These are phyloP conservation scores for Oeneis ivallda DNA, from an alignment of 2,888 invertebrate genomes.

Conservation along the genomic window DNA sequence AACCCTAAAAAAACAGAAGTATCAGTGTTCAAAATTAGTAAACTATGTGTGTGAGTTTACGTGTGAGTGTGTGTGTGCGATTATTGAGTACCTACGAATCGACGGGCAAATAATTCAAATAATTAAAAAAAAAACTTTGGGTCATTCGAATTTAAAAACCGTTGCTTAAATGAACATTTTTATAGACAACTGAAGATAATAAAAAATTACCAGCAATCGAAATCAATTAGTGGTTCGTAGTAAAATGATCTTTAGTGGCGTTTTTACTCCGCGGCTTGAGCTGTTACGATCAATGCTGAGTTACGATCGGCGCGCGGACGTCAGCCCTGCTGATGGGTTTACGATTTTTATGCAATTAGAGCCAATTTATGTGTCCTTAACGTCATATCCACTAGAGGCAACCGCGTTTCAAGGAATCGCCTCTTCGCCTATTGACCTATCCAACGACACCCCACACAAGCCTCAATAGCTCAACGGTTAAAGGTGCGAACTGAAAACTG, in stretches of 20 bases:
- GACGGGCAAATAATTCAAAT: not conserved
- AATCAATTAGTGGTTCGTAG: constrained; percentile 42
- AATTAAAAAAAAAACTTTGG: not conserved
- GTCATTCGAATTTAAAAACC: not conserved
- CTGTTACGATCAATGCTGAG: not conserved
- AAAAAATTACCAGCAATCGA: constrained; percentile 36
- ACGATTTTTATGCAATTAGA: not conserved
- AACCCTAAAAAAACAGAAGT: no score
- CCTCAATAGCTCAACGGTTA: no score
- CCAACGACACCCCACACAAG: no score
- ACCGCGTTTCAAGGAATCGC: no score
- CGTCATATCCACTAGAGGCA: not conserved
- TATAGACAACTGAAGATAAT: constrained; percentile 12
- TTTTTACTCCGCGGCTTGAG: constrained; percentile 37
- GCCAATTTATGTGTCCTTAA: not conserved
- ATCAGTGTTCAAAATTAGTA: no score
- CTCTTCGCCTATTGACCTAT: no score
- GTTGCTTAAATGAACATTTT: not conserved
- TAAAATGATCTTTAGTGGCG: constrained; percentile 40
- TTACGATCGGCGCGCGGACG: constrained; percentile 9
- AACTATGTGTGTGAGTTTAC: no score
- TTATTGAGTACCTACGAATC: no score
- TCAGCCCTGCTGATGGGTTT: constrained; percentile 9
- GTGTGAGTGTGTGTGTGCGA: no score
- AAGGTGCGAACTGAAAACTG: no score